phyloP scores from a whole-genome alignment of 2,113 vertebrate genomes.

The Misgurnus anguillicaudatus region DNA sequence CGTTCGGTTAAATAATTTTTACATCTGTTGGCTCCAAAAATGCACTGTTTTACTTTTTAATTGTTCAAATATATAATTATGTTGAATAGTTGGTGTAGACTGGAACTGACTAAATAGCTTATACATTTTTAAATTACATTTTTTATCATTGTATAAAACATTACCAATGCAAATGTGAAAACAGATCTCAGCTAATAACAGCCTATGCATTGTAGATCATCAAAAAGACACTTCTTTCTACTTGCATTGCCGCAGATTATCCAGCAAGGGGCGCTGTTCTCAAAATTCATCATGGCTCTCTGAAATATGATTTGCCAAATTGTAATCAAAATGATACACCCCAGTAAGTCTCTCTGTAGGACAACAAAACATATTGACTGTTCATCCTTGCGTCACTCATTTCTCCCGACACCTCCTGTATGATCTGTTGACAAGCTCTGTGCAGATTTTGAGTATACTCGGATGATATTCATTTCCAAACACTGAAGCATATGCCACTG shows the following conservation, averaged over 20 bases:
- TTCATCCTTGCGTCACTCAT: background rate
- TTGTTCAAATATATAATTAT: no score
- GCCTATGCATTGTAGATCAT: no score
- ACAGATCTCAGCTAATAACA: no score
- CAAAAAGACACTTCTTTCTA: no score
- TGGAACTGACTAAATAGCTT: no score
- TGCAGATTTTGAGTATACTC: background rate
- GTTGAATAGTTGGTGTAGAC: no score
- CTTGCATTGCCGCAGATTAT: background rate
- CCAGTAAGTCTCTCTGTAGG: background rate
- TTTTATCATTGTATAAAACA: no score
- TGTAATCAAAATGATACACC: background rate
- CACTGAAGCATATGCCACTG: background rate
- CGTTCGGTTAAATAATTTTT: background rate
- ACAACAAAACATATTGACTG: background rate
- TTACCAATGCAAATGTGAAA: no score
- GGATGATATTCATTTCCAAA: background rate
- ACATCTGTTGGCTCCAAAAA: no score
- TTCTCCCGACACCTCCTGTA: background rate
- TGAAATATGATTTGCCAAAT: background rate
- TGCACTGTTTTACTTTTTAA: no score
- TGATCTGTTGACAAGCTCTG: background rate
- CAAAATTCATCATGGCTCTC: slow-evolving; percentile 16
- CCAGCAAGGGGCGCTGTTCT: slow-evolving; percentile 45
- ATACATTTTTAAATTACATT: no score